These are phyloP conservation scores for Parelbella ahira DNA, from an alignment of 2,888 invertebrate species.

Conservation along the genomic window DNA sequence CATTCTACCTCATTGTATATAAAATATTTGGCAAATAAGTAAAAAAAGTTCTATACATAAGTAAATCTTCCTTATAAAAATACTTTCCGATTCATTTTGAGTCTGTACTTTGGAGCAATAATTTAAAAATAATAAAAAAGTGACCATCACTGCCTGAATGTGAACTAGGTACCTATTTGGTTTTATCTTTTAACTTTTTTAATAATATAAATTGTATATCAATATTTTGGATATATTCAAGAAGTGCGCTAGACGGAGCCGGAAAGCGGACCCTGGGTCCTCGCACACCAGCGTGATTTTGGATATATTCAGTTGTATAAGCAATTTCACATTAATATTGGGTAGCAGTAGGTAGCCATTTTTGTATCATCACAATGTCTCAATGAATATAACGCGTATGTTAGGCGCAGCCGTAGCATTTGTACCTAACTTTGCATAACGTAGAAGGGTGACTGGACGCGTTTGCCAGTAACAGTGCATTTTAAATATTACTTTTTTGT, in stretches of 20 bases:
- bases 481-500: slow-evolving; percentile 43
- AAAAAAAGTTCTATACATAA: slow-evolving; percentile 44
- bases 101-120: slow-evolving; percentile 61
- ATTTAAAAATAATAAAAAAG: slow-evolving; percentile 41
- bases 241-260: too few species aligned
- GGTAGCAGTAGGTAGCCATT: slow-evolving; percentile 16
- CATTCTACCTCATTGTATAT: slow-evolving; percentile 78
- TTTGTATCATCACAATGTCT: slow-evolving; percentile 35
- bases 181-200: slow-evolving; percentile 32
- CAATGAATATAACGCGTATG: too few species aligned
- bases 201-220: slow-evolving; percentile 27
- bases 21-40: slow-evolving; percentile 71
- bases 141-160: slow-evolving; percentile 55
- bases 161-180: slow-evolving; percentile 31
- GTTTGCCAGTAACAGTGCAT: slow-evolving; percentile 74
- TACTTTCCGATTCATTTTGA: slow-evolving; percentile 43
- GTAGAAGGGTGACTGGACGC: slow-evolving; percentile 28
- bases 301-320: slow-evolving; percentile 31
- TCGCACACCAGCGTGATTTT: too few species aligned
- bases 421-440: slow-evolving; percentile 23
- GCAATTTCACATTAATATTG: slow-evolving; percentile 25
- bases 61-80: slow-evolving; percentile 46
- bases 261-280: too few species aligned
- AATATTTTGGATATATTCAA: slow-evolving; percentile 31
- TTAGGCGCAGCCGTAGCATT: slow-evolving; percentile 22